phyloP scores from a whole-genome alignment of 1,140 invertebrate species.

The Drosophila orosa region DNA sequence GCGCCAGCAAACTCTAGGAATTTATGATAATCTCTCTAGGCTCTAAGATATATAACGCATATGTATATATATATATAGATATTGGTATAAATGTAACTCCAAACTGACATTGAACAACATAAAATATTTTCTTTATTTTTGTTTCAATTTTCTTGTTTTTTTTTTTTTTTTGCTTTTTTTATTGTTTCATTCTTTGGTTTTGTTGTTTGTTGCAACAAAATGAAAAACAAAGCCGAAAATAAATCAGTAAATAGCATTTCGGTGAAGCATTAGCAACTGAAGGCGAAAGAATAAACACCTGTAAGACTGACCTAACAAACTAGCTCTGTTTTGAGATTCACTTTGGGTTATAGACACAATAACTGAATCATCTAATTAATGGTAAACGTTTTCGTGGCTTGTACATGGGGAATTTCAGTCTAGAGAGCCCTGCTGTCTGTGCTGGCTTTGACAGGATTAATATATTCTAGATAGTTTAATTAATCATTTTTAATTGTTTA shows the following conservation, averaged over 20 bases:
- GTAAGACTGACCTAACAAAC: slow-evolving; percentile 1
- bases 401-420: slow-evolving; percentile 12
- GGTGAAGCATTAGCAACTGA: slow-evolving; percentile 47
- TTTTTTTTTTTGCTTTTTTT: slow-evolving; percentile 39
- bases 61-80: slow-evolving; percentile 73
- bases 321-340: slow-evolving; percentile 20
- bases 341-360: neutral
- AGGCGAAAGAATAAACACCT: slow-evolving; percentile 36
- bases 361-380: slow-evolving; percentile 18
- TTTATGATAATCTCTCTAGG: slow-evolving; percentile 49
- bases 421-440: slow-evolving; percentile 11
- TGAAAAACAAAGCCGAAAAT: slow-evolving; percentile 56
- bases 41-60: slow-evolving; percentile 72
- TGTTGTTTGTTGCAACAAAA: slow-evolving; percentile 58
- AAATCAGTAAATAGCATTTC: slow-evolving; percentile 57
- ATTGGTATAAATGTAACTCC: slow-evolving; percentile 78
- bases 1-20: slow-evolving; percentile 70
- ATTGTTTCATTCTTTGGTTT: slow-evolving; percentile 38
- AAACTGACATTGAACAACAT: slow-evolving; percentile 84
- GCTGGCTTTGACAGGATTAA: slow-evolving; percentile 11
- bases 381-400: slow-evolving; percentile 6
- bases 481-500: slow-evolving; percentile 4
- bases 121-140: slow-evolving; percentile 81
- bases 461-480: slow-evolving; percentile 13
- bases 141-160: slow-evolving; percentile 38